Percentiles rank a stretch among this genome's conserved stretches.
These are phyloP conservation scores for Salpingus planirostris DNA, from an alignment of 2,888 invertebrate species.

Conservation along the genomic window DNA sequence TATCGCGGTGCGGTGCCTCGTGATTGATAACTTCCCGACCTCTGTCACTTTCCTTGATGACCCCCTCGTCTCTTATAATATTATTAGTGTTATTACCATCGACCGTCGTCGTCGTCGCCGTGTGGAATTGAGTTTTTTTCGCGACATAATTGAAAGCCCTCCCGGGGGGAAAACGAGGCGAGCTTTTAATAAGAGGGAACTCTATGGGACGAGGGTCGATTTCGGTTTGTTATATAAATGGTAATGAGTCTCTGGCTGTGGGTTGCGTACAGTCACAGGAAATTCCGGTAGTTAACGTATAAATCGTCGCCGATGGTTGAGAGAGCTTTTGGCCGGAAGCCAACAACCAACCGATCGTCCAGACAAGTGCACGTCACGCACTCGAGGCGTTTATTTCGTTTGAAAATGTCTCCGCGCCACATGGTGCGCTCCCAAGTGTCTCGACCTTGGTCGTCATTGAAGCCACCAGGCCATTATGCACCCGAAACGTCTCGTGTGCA, in stretches of 20 bases:
- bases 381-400: too few species aligned
- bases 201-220: too few species aligned
- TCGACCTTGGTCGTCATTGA: slow-evolving; percentile 14
- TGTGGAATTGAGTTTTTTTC: too few species aligned
- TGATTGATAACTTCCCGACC: slow-evolving; percentile 25
- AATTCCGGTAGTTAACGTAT: background rate
- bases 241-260: too few species aligned
- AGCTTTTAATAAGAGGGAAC: too few species aligned
- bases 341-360: slow-evolving; percentile 10
- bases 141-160: too few species aligned
- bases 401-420: slow-evolving; percentile 8
- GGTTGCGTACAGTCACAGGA: too few species aligned
- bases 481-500: too few species aligned
- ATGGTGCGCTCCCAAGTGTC: slow-evolving; percentile 9
- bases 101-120: too few species aligned
- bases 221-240: too few species aligned
- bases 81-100: too few species aligned
- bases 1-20: slow-evolving; percentile 5
- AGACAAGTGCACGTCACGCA: slow-evolving; percentile 15
- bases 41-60: slow-evolving; percentile 8
- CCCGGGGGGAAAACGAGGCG: too few species aligned
- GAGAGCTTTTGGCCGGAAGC: slow-evolving; percentile 13
- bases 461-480: slow-evolving; percentile 9
- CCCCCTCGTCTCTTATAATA: background rate
- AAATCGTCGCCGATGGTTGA: background rate